phyloP scores from a whole-genome alignment of 2,888 invertebrate genomes.

The Linnaemya vulpina region DNA sequence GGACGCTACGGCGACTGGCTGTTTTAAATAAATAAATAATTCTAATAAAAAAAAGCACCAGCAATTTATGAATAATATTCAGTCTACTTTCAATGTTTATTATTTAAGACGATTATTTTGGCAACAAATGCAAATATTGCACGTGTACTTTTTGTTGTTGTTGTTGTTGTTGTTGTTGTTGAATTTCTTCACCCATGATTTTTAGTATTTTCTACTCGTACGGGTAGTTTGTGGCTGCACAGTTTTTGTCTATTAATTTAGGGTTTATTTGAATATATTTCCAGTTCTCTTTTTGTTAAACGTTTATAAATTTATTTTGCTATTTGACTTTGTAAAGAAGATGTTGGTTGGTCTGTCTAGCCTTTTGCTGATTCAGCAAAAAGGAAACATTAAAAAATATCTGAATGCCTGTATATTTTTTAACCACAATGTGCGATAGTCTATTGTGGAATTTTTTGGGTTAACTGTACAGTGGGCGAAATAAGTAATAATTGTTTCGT shows the following conservation, averaged over 20 bases:
- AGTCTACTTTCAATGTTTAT: slow-evolving; percentile 42
- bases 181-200: slow-evolving; percentile 15
- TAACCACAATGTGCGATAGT: slow-evolving; percentile 60
- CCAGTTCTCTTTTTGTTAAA: slow-evolving; percentile 19
- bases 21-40: slow-evolving; percentile 39
- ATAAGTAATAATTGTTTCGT: background rate
- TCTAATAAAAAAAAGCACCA: slow-evolving; percentile 63
- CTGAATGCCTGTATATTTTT: slow-evolving; percentile 28
- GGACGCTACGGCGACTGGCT: background rate
- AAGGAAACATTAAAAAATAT: slow-evolving; percentile 44
- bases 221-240: slow-evolving; percentile 61
- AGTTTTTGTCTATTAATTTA: slow-evolving; percentile 66
- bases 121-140: slow-evolving; percentile 72
- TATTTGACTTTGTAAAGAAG: slow-evolving; percentile 68
- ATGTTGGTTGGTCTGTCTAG: slow-evolving; percentile 58
- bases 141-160: slow-evolving; percentile 65
- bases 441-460: slow-evolving; percentile 36
- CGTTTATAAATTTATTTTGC: slow-evolving; percentile 65
- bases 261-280: slow-evolving; percentile 62
- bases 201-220: slow-evolving; percentile 34
- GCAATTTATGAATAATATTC: slow-evolving; percentile 54
- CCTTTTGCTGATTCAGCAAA: slow-evolving; percentile 68
- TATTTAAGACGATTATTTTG: slow-evolving; percentile 71
- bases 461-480: slow-evolving; percentile 19
- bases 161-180: slow-evolving; percentile 2